These are phyloP conservation scores for Epizoanthus stellaris DNA, from an alignment of 92 coral and sea anemone genomes.

Conservation along the genomic window DNA sequence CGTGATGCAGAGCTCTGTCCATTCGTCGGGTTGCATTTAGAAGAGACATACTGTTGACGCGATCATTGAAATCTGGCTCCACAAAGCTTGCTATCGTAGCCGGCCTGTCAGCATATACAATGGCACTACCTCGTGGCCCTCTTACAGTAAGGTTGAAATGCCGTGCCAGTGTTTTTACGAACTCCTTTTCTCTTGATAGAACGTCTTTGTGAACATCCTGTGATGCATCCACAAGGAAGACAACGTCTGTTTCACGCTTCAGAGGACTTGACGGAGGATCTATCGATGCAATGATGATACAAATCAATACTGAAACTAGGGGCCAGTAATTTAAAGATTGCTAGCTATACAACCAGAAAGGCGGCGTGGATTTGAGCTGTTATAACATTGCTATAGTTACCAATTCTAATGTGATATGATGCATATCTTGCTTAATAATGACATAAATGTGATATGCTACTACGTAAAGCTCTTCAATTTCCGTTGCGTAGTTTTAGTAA, in stretches of 20 bases:
- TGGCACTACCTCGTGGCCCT: slow-evolving; percentile 73
- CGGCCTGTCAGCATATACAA: slow-evolving; percentile 69
- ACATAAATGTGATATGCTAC: too few species aligned
- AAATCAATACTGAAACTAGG: too few species aligned
- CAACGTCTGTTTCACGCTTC: slow-evolving; percentile 58
- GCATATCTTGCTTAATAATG: too few species aligned
- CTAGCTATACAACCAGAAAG: too few species aligned
- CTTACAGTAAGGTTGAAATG: slow-evolving; percentile 66
- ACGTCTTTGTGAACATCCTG: slow-evolving; percentile 59
- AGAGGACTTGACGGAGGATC: slow-evolving; percentile 41
- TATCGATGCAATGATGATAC: neutral
- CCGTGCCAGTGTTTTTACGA: slow-evolving; percentile 68
- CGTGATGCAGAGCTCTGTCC: slow-evolving; percentile 72
- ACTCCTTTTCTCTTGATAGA: slow-evolving; percentile 59
- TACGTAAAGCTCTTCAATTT: too few species aligned
- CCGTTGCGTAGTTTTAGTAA: too few species aligned
- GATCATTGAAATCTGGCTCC: slow-evolving; percentile 58
- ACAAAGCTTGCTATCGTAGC: slow-evolving; percentile 54
- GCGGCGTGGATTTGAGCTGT: too few species aligned
- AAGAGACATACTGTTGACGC: slow-evolving; percentile 62
- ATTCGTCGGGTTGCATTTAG: slow-evolving; percentile 71
- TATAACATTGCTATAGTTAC: too few species aligned
- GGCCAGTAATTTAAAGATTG: too few species aligned
- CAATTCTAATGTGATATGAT: too few species aligned
- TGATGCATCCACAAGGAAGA: slow-evolving; percentile 90